Evolutionary conservation across 2,113 vertebrate species (phyloP), one percentile per base, ranked within the genome.

Genomic region (Tyrannus savana): DNA sequence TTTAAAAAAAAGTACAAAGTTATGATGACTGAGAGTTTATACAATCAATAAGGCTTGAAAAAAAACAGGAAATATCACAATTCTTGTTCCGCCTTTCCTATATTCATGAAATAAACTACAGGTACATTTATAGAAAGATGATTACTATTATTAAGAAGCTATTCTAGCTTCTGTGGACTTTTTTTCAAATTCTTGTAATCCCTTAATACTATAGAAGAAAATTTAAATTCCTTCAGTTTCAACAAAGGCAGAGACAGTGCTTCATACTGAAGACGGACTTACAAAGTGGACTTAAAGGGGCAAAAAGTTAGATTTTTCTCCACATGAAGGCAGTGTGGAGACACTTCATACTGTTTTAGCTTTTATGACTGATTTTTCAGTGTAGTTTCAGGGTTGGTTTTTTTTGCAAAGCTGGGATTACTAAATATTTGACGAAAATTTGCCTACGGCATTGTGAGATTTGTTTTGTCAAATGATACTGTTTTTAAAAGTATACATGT

Each of bases 241-340:
- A 6, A 69, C 14, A 14, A 91, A 78, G 52, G 12, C 16, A 75
- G 28, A 46, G 30, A 41, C 14, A 23, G 30, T n/a, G 37, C 18
- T 79, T 72, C 19, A 7, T 7, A 33, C 3, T 7, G 6, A 62
- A 72, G 31, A 60, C 8, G 62, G 9, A 35, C 52, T 47, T 67
- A 39, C 3, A 50, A 93, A 87, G 64, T 15, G 14, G 49, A 64
- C 31, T 79, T 87, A 53, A 78, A 91, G 44, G 6, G 21, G 41
- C 37, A 82, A 7, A 87, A 89, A 96, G 23, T 77, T 59, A 94
- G 71, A 69, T 72, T 94, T 91, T 89, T 76, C 93, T 94, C 94
- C 93, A 95, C 94, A 87, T 5, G 94, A 92, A 91, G 94, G 94
- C 94, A 95, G 84, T 83, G 41, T 95, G 66, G 89, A 87, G 95